These are phyloP conservation scores for Plagiodera versicolora DNA, from an alignment of 2,888 invertebrate genomes.

Conservation along the genomic window DNA sequence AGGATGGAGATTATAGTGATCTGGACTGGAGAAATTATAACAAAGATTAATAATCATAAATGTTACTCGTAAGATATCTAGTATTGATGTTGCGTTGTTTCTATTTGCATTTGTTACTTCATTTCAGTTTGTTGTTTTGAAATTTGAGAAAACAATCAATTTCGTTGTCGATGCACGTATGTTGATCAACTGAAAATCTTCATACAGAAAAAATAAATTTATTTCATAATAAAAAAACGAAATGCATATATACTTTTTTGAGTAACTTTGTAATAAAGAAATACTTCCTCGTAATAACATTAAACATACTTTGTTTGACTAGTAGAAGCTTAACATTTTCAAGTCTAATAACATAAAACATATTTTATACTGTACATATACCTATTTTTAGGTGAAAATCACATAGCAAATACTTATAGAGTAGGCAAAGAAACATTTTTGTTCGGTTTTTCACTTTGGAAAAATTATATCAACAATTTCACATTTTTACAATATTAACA, in stretches of 20 bases:
- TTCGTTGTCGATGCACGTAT: no score
- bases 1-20: neutral
- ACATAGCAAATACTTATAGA: slow-evolving; percentile 48
- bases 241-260: slow-evolving; percentile 47
- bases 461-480: slow-evolving; percentile 31
- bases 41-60: neutral
- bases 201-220: slow-evolving; percentile 53
- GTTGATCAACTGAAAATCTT: neutral
- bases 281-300: slow-evolving; percentile 45
- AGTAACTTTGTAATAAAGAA: slow-evolving; percentile 51
- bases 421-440: slow-evolving; percentile 31
- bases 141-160: no score
- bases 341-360: slow-evolving; percentile 51
- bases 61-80: no score
- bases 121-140: no score
- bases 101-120: no score
- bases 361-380: slow-evolving; percentile 48
- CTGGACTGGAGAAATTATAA: neutral
- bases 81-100: no score
- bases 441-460: slow-evolving; percentile 24
- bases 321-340: slow-evolving; percentile 50
- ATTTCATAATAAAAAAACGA: slow-evolving; percentile 52
- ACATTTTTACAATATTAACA: slow-evolving; percentile 20
- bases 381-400: slow-evolving; percentile 46
- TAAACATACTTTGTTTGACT: slow-evolving; percentile 51